Base-by-base conservation (phyloP, 2,113 vertebrate genomes). In the Ictalurus punctatus region DNA sequence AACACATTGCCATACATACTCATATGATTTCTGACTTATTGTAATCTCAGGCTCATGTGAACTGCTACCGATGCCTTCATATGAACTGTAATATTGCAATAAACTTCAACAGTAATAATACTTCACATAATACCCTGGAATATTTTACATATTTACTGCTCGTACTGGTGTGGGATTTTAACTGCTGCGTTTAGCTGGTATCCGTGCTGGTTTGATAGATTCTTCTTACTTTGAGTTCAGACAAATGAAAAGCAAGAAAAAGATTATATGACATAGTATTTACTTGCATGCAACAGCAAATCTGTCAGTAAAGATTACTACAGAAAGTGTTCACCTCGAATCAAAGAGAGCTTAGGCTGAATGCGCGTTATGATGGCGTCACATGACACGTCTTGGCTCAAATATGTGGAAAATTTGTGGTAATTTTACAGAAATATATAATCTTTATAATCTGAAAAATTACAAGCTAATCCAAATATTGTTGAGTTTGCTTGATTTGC, bases 1-100 rank as follows among this genome's bases (percentile, higher is more conserved):
- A 78, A 71, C 86, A 81, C 61, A 76, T 83, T 86, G 65, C n/a
- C 67, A 40, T 69, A 74, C 30, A 63, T 74, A 74, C 63, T 83
- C 71, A 59, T 44, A 34, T 74, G 16, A 79, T 58, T 61, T 61
- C 61, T 67, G 61, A 65, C 58, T 17, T 54, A n/a, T 74, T 63
- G n/a, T 25, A 56, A 48, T 52, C 25, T 90, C 80, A 67, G 85
- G 80, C 59, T 87, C 14, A 63, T 17, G 30, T 80, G 56, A 80
- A 56, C 27, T 52, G 23, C 7, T 23, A 19, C 19, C 37, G 19
- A 19, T 79, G 13, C 4, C 12, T 52, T n/a, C 27, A 52, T 13
- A 79, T 79, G 12, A 76, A 81, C 7, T 82, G 54, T 21, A 59
- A 37, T 82, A 59, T 37, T 23, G 16, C 6, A 82, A 82, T 34